Evolutionary conservation across 2,797 vertebrate species (phyloP).

Genomic region (Loriculus beryllinus): DNA sequence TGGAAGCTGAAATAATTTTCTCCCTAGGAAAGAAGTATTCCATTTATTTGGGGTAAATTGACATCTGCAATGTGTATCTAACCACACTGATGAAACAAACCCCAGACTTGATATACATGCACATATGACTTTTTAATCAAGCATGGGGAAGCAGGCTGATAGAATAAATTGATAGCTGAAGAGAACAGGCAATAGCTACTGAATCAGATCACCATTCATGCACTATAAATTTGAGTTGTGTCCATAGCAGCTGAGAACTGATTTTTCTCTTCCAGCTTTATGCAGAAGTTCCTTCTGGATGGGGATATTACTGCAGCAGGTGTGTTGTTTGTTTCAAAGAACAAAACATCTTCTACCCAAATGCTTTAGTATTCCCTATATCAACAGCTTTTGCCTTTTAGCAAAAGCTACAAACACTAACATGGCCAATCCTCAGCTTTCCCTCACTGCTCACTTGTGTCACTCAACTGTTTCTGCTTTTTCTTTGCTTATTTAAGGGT

Average conservation of each 20-base stretch:
- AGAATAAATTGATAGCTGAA: conserved; percentile 5
- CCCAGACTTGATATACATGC: neutral
- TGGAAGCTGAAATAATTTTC: neutral
- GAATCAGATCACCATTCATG: neutral
- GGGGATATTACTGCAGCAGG: neutral
- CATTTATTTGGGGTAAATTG: neutral
- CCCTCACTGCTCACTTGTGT: neutral
- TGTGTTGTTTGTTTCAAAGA: neutral
- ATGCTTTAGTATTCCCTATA: neutral
- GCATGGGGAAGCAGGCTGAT: neutral
- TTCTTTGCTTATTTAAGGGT: neutral
- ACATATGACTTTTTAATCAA: neutral
- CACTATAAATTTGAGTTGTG: neutral
- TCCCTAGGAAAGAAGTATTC: neutral
- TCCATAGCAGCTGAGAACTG: neutral
- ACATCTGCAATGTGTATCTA: neutral
- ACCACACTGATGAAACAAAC: neutral
- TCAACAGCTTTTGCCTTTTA: neutral
- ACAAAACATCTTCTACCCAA: neutral
- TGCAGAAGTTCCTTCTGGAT: neutral
- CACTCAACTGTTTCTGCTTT: neutral
- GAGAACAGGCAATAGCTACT: neutral
- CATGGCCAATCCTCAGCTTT: neutral
- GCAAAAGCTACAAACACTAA: neutral
- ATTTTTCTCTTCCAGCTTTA: neutral